Conservation (phyloP, 2,113 vertebrate genomes). For the Chionis minor region DNA sequence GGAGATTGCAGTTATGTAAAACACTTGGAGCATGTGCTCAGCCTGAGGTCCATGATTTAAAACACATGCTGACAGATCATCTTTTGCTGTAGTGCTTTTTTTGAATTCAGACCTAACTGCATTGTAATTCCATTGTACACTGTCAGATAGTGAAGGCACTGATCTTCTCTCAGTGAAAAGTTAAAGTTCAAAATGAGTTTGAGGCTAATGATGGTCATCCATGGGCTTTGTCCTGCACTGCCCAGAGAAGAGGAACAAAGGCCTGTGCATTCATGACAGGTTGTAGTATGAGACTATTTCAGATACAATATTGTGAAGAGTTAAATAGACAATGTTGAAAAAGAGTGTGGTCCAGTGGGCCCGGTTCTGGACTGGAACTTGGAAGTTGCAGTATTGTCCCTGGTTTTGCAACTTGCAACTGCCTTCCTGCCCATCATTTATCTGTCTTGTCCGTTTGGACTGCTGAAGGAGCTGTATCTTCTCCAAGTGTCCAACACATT, state of each 20-base stretch:
- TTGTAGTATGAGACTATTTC: not conserved
- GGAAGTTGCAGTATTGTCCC: not conserved
- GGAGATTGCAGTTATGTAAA: not conserved
- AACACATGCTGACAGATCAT: not conserved
- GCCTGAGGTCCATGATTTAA: not conserved
- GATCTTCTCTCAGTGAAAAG: not conserved
- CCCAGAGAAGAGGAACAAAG: not conserved
- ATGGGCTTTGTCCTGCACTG: not conserved
- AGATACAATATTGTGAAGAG: not conserved
- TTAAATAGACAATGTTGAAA: not conserved
- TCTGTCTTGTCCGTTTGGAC: not conserved
- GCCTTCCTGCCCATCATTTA: not conserved
- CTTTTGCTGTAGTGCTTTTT: not conserved
- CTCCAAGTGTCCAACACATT: not conserved
- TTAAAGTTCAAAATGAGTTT: not conserved
- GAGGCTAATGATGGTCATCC: not conserved
- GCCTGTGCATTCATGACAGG: not conserved
- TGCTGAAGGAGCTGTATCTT: not conserved
- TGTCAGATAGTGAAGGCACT: not conserved
- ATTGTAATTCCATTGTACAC: not conserved
- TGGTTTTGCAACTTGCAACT: not conserved
- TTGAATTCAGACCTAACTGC: not conserved
- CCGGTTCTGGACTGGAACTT: not conserved
- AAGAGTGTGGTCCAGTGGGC: not conserved
- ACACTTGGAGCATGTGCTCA: not conserved